These are phyloP conservation scores for Zaprionus davidi DNA, from an alignment of 1,140 invertebrate genomes.

Conservation along the genomic window DNA sequence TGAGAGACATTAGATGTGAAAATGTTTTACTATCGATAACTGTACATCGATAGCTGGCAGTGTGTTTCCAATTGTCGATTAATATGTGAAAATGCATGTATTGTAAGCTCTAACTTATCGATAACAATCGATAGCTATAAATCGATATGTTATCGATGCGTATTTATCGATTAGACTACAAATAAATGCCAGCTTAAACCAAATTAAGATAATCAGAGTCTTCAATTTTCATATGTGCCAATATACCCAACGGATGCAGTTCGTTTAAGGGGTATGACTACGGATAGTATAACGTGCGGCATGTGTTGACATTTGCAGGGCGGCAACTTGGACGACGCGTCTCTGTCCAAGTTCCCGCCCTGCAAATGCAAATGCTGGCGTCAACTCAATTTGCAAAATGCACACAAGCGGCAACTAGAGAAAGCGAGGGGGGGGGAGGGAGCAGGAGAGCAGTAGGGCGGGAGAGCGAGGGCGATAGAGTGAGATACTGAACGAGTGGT, in stretches of 20 bases:
- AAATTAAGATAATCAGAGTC: not conserved
- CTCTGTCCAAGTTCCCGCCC: not conserved
- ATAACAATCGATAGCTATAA: not conserved
- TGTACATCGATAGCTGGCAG: not conserved
- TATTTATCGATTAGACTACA: not conserved
- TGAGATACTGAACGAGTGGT: not conserved
- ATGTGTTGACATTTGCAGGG: constrained; percentile 59
- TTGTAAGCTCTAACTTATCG: not conserved
- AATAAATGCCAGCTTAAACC: not conserved
- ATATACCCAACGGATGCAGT: not conserved
- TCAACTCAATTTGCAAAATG: constrained; percentile 60
- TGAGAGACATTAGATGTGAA: not conserved
- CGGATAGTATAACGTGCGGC: constrained; percentile 41
- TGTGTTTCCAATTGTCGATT: not conserved
- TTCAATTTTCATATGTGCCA: not conserved
- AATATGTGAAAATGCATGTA: too few species aligned
- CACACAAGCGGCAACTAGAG: constrained; percentile 32
- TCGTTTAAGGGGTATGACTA: not conserved
- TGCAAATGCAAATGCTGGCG: not conserved
- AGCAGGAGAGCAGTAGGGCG: not conserved
- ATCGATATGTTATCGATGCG: not conserved
- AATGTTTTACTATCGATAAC: not conserved
- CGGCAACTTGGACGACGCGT: constrained; percentile 29
- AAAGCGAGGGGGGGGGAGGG: not conserved
- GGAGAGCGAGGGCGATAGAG: constrained; percentile 6